These are phyloP conservation scores for Hirtodrosophila trivittata DNA, from an alignment of 2,888 invertebrate species.

Conservation along the genomic window DNA sequence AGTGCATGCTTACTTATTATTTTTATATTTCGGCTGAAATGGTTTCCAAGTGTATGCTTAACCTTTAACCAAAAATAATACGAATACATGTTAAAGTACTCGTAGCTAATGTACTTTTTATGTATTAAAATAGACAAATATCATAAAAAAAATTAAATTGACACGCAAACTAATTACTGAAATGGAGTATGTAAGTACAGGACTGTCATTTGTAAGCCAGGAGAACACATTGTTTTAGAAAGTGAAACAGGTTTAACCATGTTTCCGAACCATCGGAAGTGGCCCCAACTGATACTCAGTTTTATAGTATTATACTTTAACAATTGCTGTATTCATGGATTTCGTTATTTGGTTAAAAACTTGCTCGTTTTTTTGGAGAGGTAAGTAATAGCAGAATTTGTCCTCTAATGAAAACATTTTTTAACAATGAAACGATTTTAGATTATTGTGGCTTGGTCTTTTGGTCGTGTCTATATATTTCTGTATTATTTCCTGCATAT, in stretches of 20 bases:
- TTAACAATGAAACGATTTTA: conserved; percentile 29
- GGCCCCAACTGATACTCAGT: conserved; percentile 7
- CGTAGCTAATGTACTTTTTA: too few relatives aligned
- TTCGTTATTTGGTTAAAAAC: conserved; percentile 71
- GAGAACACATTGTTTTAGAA: background rate
- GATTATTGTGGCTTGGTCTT: conserved; percentile 76
- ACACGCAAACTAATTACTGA: too few relatives aligned
- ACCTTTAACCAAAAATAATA: too few relatives aligned
- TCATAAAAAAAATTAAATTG: too few relatives aligned
- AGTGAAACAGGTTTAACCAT: conserved; percentile 4
- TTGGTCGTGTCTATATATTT: conserved; percentile 70
- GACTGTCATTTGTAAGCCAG: too few relatives aligned
- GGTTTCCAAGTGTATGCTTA: too few relatives aligned
- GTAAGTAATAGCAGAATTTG: conserved; percentile 32
- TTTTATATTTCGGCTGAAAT: too few relatives aligned
- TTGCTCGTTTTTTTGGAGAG: conserved; percentile 71
- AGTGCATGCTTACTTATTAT: too few relatives aligned
- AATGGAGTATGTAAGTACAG: too few relatives aligned
- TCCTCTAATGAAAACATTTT: conserved; percentile 5
- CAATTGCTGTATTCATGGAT: conserved; percentile 81
- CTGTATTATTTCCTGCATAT: conserved; percentile 75
- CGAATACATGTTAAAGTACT: too few relatives aligned
- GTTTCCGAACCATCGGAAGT: conserved; percentile 2
- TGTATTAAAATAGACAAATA: too few relatives aligned
- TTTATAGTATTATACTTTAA: conserved; percentile 73